Percentiles rank a stretch among this genome's conserved stretches.
Conservation (phyloP, 2,888 invertebrate genomes). For the Chymomyza fuscimana region DNA sequence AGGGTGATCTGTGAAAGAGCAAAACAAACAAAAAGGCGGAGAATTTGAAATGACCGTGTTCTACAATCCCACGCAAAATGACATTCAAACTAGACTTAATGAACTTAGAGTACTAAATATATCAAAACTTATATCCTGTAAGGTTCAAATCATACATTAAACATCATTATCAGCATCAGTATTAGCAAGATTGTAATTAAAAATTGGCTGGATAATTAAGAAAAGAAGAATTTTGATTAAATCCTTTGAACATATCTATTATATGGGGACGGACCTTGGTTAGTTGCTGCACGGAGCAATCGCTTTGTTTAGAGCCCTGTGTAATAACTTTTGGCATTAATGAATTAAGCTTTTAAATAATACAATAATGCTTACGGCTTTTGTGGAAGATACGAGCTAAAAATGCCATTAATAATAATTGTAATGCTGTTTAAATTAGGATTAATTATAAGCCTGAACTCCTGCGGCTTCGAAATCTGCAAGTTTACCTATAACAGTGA, state of each 20-base stretch:
- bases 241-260: conserved; percentile 41
- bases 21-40: conserved; percentile 26
- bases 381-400: conserved; percentile 59
- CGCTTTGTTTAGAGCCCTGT: not conserved
- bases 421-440: not conserved
- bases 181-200: conserved; percentile 42
- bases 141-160: conserved; percentile 69
- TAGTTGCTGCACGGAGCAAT: not conserved
- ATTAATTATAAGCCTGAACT: not conserved
- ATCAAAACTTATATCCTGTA: conserved; percentile 55
- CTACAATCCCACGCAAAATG: not conserved
- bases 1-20: conserved; percentile 91
- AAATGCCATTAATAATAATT: conserved; percentile 56
- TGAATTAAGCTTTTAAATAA: not conserved
- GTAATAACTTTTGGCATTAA: not conserved
- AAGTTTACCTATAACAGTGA: not conserved
- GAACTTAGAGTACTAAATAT: conserved; percentile 34
- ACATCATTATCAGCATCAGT: conserved; percentile 38
- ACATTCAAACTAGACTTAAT: conserved; percentile 51
- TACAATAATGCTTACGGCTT: conserved; percentile 42
- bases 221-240: conserved; percentile 79
- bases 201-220: conserved; percentile 65
- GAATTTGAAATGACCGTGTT: not conserved
- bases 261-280: not conserved
- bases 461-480: not conserved